phyloP scores from a whole-genome alignment of 2,113 vertebrate species.

The Silurus meridionalis region DNA sequence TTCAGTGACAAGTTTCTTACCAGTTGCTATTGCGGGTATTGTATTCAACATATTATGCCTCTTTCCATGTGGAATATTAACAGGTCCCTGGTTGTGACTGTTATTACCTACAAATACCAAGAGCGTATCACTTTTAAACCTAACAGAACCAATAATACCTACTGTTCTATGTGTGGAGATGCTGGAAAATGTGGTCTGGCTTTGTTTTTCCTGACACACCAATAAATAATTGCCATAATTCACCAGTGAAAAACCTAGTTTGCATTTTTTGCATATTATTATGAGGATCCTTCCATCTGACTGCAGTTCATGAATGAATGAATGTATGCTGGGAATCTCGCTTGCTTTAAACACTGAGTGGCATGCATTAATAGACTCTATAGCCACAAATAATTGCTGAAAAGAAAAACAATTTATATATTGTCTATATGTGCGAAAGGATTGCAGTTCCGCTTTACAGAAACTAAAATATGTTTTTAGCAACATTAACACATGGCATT shows the following conservation, averaged over 20 bases:
- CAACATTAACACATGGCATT: background rate
- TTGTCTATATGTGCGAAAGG: background rate
- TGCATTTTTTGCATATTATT: slow-evolving; percentile 45
- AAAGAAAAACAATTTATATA: background rate
- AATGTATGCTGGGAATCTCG: background rate
- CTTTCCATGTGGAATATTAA: slow-evolving; percentile 66
- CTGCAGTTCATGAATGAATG: background rate
- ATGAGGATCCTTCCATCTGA: background rate
- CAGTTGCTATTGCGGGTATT: slow-evolving; percentile 68
- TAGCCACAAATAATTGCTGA: background rate
- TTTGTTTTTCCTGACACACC: slow-evolving; percentile 62
- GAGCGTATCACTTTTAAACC: slow-evolving; percentile 55
- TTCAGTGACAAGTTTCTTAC: slow-evolving; percentile 54
- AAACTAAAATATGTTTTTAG: background rate
- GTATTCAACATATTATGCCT: slow-evolving; percentile 65
- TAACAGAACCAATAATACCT: slow-evolving; percentile 65
- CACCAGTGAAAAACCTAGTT: slow-evolving; percentile 53
- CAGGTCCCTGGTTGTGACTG: slow-evolving; percentile 70
- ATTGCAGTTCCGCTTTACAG: background rate
- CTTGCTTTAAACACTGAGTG: background rate
- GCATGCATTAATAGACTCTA: background rate
- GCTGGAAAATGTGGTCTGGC: slow-evolving; percentile 66
- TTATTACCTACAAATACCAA: slow-evolving; percentile 69
- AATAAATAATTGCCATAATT: slow-evolving; percentile 74
- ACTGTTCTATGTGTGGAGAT: slow-evolving; percentile 62